Conservation (phyloP, 2,113 vertebrate genomes). For the Hydrolagus affinis region DNA sequence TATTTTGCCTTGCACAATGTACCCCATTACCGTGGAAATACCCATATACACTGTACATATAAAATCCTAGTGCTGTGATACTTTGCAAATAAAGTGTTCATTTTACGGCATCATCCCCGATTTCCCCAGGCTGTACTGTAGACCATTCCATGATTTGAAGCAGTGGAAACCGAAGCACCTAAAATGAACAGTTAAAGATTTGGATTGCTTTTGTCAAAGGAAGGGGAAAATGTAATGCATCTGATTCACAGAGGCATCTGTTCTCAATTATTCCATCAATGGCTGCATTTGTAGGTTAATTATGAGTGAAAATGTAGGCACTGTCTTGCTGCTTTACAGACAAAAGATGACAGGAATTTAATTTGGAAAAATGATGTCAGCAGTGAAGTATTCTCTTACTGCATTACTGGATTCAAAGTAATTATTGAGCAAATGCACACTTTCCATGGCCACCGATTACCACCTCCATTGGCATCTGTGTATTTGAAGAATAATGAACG, state of each 20-base stretch:
- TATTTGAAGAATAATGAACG: background rate
- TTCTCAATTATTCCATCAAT: slow-evolving; percentile 12
- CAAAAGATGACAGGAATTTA: background rate
- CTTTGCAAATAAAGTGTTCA: background rate
- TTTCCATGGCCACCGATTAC: background rate
- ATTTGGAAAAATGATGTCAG: slow-evolving; percentile 2
- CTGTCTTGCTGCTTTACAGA: background rate
- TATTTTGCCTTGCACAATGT: too few relatives aligned
- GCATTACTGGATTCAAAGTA: background rate
- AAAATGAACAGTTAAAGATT: background rate
- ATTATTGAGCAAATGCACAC: background rate
- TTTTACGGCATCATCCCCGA: background rate
- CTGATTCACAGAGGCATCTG: background rate
- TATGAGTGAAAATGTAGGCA: slow-evolving; percentile 14
- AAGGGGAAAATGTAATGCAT: background rate
- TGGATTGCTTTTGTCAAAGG: background rate
- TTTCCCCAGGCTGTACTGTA: background rate
- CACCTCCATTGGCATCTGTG: background rate
- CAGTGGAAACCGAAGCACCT: background rate
- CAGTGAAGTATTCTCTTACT: background rate
- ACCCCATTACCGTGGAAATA: too few relatives aligned
- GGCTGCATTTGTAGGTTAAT: slow-evolving; percentile 28
- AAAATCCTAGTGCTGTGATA: background rate
- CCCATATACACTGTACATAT: too few relatives aligned
- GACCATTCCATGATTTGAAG: background rate